These are phyloP conservation scores for Lophura nycthemera DNA, from an alignment of 2,113 vertebrate species.

Conservation along the genomic window DNA sequence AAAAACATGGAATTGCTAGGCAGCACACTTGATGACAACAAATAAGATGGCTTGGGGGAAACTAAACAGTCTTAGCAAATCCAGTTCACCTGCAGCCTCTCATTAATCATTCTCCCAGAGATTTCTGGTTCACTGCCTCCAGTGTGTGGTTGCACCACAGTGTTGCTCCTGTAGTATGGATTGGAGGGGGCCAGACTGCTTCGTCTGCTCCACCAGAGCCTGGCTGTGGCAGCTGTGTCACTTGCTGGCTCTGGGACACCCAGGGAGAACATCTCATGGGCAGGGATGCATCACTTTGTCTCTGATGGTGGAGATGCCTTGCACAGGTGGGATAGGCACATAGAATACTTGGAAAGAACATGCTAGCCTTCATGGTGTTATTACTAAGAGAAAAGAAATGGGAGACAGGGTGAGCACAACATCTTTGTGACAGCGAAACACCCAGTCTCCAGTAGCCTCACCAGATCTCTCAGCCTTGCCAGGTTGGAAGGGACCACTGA, in stretches of 20 bases:
- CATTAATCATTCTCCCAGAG: neutral
- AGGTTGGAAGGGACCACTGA: neutral
- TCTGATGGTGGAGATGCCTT: neutral
- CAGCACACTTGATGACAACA: neutral
- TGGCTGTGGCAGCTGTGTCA: neutral
- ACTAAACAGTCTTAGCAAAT: neutral
- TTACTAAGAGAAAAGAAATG: neutral
- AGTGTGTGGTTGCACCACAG: neutral
- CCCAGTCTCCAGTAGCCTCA: neutral
- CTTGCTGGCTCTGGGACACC: neutral
- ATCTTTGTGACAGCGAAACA: neutral
- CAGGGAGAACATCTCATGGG: rapidly evolving
- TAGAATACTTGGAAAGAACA: neutral
- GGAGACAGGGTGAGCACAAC: neutral
- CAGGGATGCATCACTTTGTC: neutral
- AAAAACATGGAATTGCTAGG: neutral
- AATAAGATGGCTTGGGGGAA: neutral
- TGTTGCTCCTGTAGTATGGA: neutral
- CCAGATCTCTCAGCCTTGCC: neutral
- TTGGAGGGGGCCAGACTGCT: neutral
- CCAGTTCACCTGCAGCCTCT: neutral
- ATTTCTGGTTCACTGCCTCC: neutral
- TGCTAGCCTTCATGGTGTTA: neutral
- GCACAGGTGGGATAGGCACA: neutral
- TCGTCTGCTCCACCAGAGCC: neutral